Evolutionary conservation across 2,888 invertebrate species (phyloP), one percentile per base, ranked within the genome.

Genomic region (Ligdia adustata): DNA sequence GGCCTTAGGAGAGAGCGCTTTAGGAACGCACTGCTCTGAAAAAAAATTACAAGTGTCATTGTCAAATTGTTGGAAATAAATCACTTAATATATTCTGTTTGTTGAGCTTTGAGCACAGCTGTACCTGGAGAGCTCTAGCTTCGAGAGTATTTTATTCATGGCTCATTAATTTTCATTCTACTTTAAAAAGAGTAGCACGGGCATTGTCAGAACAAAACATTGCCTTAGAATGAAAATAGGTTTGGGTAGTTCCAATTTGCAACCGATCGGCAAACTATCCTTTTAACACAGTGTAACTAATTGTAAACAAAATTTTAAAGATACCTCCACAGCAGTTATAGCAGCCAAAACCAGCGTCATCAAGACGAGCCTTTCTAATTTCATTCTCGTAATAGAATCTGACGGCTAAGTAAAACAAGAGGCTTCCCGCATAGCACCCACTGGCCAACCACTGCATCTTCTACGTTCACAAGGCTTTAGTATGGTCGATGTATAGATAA

Each of bases 361-460:
- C 64, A 69, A 68, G 34, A 69, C 24, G 37, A 80, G 52, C 43
- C 48, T 71, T 72, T 57, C 67, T 75, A 76, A 72, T 58, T 77
- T 84, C 89, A 90, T 90, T 74, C 55, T 86, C 75, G 62, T 69
- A 88, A 55, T 85, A 85, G 31, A 64, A 66, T 61, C 69, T 84
- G 3, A 72, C 68, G 16, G 71, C 41, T n/a, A 87, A 56, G 45
- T 78, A 86, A 35, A 86, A 46, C 49, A 89, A 68, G 41, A 88
- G 37, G 47, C 75, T 75, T 16, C 79, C 74, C 6, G 77, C 84
- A 67, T 82, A 87, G 44, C 76, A 82, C 56, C 77, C 64, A 35
- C 69, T 73, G 35, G 71, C 60, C 22, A 85, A 28, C 82, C 83
- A 87, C 60, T 74, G 71, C 83, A 83, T 85, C 35, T 14, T 33